phyloP scores from a whole-genome alignment of 1,140 invertebrate species.

The Rhagoletis zephyria region DNA sequence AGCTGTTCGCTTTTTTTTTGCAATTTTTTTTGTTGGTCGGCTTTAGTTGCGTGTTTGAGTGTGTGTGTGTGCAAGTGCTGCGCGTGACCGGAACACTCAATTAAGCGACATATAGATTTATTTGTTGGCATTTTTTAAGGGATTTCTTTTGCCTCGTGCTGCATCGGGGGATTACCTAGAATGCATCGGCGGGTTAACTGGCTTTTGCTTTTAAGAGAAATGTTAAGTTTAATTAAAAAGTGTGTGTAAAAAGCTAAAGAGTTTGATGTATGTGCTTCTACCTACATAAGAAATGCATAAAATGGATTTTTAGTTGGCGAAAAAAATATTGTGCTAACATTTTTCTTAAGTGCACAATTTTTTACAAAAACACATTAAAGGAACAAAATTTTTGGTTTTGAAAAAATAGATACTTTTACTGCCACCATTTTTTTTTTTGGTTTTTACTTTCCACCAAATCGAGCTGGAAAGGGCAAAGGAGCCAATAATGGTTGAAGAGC shows the following conservation, averaged over 20 bases:
- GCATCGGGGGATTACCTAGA: slow-evolving; percentile 24
- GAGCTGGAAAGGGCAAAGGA: no score
- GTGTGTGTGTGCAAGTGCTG: not conserved
- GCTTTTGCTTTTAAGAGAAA: slow-evolving; percentile 14
- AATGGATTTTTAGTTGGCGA: not conserved
- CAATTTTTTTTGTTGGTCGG: not conserved
- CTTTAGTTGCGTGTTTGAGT: not conserved
- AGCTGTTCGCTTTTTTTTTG: not conserved
- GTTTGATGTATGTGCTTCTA: no score
- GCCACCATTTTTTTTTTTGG: no score
- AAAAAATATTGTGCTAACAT: no score
- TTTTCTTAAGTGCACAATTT: no score
- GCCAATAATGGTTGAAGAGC: no score
- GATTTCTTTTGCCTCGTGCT: not conserved
- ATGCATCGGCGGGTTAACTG: slow-evolving; percentile 34
- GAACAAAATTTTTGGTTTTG: no score
- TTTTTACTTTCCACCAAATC: no score
- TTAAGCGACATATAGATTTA: slow-evolving; percentile 31
- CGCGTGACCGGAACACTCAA: not conserved
- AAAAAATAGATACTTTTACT: no score
- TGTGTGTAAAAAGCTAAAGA: not conserved
- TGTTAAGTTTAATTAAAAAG: not conserved
- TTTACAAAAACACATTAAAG: no score
- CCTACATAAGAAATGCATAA: not conserved
- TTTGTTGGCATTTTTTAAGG: slow-evolving; percentile 28